A percentile compares a stretch with the other conserved stretches of the same genome.
Conservation (phyloP, 2,888 invertebrate genomes). For the Tromatobia lineatoria region DNA sequence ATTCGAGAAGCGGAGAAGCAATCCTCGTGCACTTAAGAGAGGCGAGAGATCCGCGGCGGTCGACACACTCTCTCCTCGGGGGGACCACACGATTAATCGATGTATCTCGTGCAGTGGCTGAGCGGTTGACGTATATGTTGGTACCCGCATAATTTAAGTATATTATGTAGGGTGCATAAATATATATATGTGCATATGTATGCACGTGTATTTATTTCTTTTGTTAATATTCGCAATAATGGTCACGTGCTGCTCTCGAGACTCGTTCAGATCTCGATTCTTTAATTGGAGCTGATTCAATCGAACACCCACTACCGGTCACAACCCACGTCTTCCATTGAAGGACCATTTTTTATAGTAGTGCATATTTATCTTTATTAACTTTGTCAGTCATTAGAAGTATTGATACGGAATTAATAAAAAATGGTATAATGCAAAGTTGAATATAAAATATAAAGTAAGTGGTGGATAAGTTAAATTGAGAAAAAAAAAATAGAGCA, state of each 20-base stretch:
- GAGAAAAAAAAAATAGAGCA: too few relatives aligned
- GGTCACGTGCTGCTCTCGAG: not conserved
- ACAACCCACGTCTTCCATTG: constrained; percentile 15
- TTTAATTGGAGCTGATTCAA: constrained; percentile 24
- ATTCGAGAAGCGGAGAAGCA: constrained; percentile 24
- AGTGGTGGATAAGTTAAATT: too few relatives aligned
- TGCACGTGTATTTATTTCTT: not conserved
- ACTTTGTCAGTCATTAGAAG: not conserved
- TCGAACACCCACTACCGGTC: not conserved
- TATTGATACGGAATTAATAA: not conserved
- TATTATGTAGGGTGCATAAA: not conserved
- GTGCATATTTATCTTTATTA: not conserved
- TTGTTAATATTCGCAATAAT: constrained; percentile 31
- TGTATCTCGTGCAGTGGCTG: constrained; percentile 36
- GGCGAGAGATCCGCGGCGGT: constrained; percentile 23
- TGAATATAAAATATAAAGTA: too few relatives aligned
- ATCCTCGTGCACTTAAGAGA: not conserved
- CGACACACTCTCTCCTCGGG: constrained; percentile 49
- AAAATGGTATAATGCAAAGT: not conserved
- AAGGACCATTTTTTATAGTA: not conserved
- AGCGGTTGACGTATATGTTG: constrained; percentile 23
- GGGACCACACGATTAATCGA: constrained; percentile 55
- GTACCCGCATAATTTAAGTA: constrained; percentile 38
- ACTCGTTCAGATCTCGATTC: constrained; percentile 26
- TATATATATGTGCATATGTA: not conserved